phyloP scores from a whole-genome alignment of 1,140 invertebrate genomes.

The Caenorhabditis latens region DNA sequence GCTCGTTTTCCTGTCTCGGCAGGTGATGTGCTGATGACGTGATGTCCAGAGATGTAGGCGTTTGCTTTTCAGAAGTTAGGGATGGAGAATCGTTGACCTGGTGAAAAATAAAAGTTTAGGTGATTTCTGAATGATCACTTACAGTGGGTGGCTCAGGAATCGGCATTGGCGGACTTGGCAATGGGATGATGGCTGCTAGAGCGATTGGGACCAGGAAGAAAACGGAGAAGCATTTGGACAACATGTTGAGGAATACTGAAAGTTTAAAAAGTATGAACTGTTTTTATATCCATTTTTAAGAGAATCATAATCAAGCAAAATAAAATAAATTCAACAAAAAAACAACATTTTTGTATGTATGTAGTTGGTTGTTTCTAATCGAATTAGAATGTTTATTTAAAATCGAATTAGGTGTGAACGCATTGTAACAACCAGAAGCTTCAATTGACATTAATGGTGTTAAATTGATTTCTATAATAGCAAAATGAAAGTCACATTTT shows the following conservation, averaged over 20 bases:
- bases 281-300: background rate
- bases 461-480: background rate
- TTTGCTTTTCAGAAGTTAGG: conserved; percentile 6
- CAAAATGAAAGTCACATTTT: background rate
- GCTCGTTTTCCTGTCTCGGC: background rate
- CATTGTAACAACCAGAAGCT: background rate
- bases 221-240: background rate
- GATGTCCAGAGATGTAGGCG: background rate
- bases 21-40: conserved; percentile 41
- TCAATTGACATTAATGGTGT: background rate
- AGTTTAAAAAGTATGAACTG: background rate
- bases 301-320: background rate
- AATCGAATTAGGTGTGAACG: conserved; percentile 37
- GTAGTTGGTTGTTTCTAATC: background rate
- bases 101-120: background rate
- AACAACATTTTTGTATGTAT: conserved; percentile 3
- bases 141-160: conserved; percentile 26
- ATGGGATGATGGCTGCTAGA: conserved; percentile 10
- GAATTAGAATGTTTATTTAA: background rate
- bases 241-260: background rate
- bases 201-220: background rate
- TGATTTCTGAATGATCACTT: background rate
- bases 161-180: conserved; percentile 11
- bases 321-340: background rate
- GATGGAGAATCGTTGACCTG: conserved; percentile 12